A percentile compares a stretch with the other conserved stretches of the same genome.
phyloP scores from a whole-genome alignment of 2,797 vertebrate species.

The Sarcoramphus papa region DNA sequence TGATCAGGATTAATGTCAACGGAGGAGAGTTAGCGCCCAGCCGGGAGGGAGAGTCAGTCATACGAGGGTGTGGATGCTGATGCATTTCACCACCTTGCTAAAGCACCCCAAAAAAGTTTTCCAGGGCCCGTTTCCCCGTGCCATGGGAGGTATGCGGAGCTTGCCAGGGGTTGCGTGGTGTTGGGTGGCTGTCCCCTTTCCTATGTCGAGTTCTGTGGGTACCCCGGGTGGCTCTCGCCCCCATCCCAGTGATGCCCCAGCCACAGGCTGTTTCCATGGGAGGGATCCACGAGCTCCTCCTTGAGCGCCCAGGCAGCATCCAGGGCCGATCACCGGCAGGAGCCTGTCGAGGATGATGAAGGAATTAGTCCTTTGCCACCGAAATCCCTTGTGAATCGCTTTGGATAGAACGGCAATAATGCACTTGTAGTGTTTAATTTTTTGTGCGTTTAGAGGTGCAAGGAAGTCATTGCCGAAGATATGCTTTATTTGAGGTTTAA shows the following conservation, averaged over 20 bases:
- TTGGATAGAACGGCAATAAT: constrained; percentile 15
- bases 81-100: background rate
- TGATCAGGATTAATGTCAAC: background rate
- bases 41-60: background rate
- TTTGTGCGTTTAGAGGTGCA: constrained; percentile 37
- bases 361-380: constrained; percentile 40
- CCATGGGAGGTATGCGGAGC: background rate
- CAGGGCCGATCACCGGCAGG: background rate
- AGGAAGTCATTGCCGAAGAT: constrained; percentile 47
- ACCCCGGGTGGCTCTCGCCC: background rate
- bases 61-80: background rate
- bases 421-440: constrained; percentile 50
- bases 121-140: background rate
- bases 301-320: background rate
- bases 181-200: background rate
- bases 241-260: background rate
- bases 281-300: background rate
- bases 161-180: background rate
- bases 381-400: constrained; percentile 12
- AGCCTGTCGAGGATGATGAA: constrained; percentile 30
- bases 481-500: constrained; percentile 64
- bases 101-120: background rate
- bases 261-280: background rate
- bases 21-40: background rate
- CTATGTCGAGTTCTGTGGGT: background rate